Percentiles rank a stretch among this genome's conserved stretches.
These are phyloP conservation scores for Cataglyphis altisquamis DNA, from an alignment of 2,888 invertebrate species.

Conservation along the genomic window DNA sequence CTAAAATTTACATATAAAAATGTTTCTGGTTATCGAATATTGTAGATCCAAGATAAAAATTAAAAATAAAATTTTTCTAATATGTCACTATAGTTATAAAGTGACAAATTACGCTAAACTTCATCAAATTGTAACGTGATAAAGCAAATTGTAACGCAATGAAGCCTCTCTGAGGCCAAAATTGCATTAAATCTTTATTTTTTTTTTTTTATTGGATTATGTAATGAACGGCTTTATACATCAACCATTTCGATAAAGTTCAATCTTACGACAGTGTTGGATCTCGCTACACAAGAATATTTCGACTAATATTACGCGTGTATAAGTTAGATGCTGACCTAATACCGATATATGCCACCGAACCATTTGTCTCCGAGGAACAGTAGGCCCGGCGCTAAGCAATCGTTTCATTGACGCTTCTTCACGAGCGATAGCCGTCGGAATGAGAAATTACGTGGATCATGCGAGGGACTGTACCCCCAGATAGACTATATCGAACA, in stretches of 20 bases:
- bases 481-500: constrained; percentile 76
- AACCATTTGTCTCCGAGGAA: constrained; percentile 68
- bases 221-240: neutral
- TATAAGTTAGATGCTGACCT: constrained; percentile 48
- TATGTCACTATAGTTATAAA: neutral
- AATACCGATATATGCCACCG: constrained; percentile 69
- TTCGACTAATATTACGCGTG: constrained; percentile 8
- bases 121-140: neutral
- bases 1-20: neutral
- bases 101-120: neutral
- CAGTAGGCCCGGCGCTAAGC: constrained; percentile 67
- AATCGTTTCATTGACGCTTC: constrained; percentile 71
- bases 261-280: neutral
- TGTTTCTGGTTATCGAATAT: neutral
- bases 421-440: constrained; percentile 58
- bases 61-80: neutral
- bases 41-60: neutral
- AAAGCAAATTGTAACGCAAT: neutral
- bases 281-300: neutral
- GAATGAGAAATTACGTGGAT: constrained; percentile 74
- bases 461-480: constrained; percentile 60
- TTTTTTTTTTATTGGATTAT: neutral
- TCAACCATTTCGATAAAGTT: constrained; percentile 9
- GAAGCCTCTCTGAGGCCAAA: neutral
- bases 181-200: neutral